Conservation (phyloP, 1,140 invertebrate species). For the Ephestia elutella region DNA sequence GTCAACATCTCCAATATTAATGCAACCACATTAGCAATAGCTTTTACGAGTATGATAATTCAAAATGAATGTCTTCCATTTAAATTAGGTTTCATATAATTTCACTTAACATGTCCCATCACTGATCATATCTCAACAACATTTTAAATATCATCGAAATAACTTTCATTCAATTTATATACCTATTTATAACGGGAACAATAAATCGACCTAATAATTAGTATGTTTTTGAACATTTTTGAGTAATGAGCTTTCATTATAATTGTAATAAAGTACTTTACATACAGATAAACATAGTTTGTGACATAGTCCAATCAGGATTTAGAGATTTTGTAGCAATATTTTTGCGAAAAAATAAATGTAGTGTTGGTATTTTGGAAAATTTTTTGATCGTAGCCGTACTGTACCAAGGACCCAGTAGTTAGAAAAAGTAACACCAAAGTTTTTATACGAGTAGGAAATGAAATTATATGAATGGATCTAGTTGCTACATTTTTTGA, state of each 20-base stretch:
- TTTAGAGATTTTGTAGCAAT: slow-evolving; percentile 62
- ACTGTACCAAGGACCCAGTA: slow-evolving; percentile 56
- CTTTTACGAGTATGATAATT: slow-evolving; percentile 39
- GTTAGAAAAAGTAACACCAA: slow-evolving; percentile 65
- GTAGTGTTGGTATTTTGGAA: slow-evolving; percentile 66
- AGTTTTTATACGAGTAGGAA: slow-evolving; percentile 55
- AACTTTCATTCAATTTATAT: slow-evolving; percentile 22
- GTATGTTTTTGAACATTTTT: slow-evolving; percentile 58
- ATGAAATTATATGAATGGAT: neutral
- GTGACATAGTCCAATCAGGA: slow-evolving; percentile 43
- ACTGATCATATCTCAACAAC: slow-evolving; percentile 2
- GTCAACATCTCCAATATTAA: slow-evolving; percentile 51
- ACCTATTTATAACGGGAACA: slow-evolving; percentile 52
- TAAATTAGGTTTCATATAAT: slow-evolving; percentile 53
- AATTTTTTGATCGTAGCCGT: slow-evolving; percentile 48
- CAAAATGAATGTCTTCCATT: slow-evolving; percentile 63
- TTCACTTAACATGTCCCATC: neutral
- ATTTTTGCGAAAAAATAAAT: slow-evolving; percentile 60
- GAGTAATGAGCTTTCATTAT: slow-evolving; percentile 22
- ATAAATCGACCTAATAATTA: slow-evolving; percentile 50
- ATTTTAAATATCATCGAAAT: slow-evolving; percentile 6
- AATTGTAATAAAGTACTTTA: slow-evolving; percentile 32
- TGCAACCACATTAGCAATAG: slow-evolving; percentile 25
- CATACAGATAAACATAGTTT: slow-evolving; percentile 21
- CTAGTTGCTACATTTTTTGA: neutral